phyloP scores from a whole-genome alignment of 2,113 vertebrate genomes.

The Onychostruthus taczanowskii region DNA sequence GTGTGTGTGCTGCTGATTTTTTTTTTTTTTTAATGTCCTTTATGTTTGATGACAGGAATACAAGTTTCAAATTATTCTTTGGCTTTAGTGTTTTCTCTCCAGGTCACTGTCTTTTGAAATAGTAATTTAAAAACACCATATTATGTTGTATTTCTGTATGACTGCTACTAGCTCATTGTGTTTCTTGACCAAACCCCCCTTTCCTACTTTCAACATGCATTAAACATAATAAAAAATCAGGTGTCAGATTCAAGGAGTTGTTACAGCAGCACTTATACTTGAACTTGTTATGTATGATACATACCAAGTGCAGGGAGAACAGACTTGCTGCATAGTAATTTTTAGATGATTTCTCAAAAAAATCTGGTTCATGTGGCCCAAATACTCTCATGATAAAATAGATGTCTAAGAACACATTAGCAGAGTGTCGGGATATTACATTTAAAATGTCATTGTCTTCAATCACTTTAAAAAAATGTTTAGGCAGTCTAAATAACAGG shows the following conservation, averaged over 20 bases:
- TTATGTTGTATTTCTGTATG: background rate
- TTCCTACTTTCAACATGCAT: background rate
- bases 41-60: background rate
- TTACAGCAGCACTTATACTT: background rate
- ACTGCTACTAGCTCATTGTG: background rate
- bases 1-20: background rate
- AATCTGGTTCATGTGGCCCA: background rate
- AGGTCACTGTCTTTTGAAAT: background rate
- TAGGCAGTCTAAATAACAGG: background rate
- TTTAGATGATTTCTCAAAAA: background rate
- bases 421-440: background rate
- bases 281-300: background rate
- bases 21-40: background rate
- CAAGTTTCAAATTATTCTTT: background rate
- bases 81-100: background rate
- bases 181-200: background rate
- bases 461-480: slow-evolving; percentile 10
- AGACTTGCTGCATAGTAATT: slow-evolving; percentile 15
- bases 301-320: slow-evolving; percentile 2
- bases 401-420: slow-evolving; percentile 19
- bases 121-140: background rate
- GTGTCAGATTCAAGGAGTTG: background rate
- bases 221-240: slow-evolving; percentile 2
- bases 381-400: background rate
- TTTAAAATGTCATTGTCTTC: slow-evolving; percentile 14